These are phyloP conservation scores for Limosa lapponica DNA, from an alignment of 2,797 vertebrate genomes.

Conservation along the genomic window DNA sequence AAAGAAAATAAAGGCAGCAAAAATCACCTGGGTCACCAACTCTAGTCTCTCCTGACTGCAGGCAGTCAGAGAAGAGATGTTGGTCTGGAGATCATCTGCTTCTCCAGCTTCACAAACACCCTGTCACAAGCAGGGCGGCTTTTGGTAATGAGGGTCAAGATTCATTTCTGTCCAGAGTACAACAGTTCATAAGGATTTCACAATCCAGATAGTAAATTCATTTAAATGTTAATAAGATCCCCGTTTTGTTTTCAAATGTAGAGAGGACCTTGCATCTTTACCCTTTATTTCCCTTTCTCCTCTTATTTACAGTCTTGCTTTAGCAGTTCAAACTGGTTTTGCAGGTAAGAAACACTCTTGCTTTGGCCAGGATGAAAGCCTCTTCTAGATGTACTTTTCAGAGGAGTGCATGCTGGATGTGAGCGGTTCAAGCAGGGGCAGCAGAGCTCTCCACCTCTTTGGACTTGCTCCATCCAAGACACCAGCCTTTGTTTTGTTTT, in stretches of 20 bases:
- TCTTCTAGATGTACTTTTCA: not conserved
- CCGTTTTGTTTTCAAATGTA: not conserved
- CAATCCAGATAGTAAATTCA: not conserved
- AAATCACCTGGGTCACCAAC: not conserved
- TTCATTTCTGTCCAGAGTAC: not conserved
- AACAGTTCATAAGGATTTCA: not conserved
- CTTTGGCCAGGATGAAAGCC: not conserved
- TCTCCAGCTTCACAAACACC: not conserved
- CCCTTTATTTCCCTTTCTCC: not conserved
- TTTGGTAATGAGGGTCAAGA: constrained; percentile 21
- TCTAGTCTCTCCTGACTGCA: not conserved
- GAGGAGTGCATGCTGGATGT: not conserved
- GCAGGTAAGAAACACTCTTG: not conserved
- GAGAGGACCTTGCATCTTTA: not conserved
- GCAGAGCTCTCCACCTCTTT: not conserved
- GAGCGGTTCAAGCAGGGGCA: not conserved
- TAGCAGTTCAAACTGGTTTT: not conserved
- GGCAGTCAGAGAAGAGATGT: not conserved
- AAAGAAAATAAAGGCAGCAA: not conserved
- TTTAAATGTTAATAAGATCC: constrained; percentile 53
- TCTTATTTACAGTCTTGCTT: not conserved
- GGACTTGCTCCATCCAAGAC: not conserved
- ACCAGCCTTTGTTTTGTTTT: not conserved
- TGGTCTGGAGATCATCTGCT: not conserved
- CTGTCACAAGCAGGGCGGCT: not conserved